Evolutionary conservation across 2,113 vertebrate genomes (phyloP), one percentile per base, ranked within the genome.

Genomic region (Fregetta grallaria): DNA sequence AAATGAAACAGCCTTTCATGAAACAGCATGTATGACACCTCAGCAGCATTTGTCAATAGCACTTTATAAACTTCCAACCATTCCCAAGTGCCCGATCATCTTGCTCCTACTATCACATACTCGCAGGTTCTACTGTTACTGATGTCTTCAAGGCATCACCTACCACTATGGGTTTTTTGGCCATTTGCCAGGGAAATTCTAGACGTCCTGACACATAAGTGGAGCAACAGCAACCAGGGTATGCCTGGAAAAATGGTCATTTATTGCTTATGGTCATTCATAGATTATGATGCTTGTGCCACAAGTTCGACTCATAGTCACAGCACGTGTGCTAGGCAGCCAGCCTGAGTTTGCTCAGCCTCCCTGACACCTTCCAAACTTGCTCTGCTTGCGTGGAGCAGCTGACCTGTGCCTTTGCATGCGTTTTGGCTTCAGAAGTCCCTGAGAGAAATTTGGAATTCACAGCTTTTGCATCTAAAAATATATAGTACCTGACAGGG

Each of bases 151-250:
- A 87, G 61, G 59, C 47, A 71, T 7, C 59, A 53, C 38, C 67
- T 36, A 32, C 29, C 26, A n/a, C 50, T 76, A n/a, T 0, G 2
- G 3, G 6, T 3, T 62, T 68, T 79, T 74, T 30, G 15, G 17
- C 32, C 50, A 52, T 49, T 68, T 79, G 25, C 23, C 49, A 81
- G 26, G 38, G 50, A 94, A 47, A 50, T 88, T 78, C 36, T 29
- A 86, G 36, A 73, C 3, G 7, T 15, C 27, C 40, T 53, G 40
- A 66, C 45, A 55, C 0, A 0, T 2, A 72, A 49, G 19, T 11
- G 19, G n/a, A 95, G 30, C 27, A 91, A 83, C 14, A 73, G 19
- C 30, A 77, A 66, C 38, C 38, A 45, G 23, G 5, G 17, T 19
- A 49, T 49, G n/a, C 27, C 86, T 49, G 53, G n/a, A 6, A 81